Evolutionary conservation across 2,797 vertebrate genomes (phyloP).

Genomic region (Poecilia velifera): DNA sequence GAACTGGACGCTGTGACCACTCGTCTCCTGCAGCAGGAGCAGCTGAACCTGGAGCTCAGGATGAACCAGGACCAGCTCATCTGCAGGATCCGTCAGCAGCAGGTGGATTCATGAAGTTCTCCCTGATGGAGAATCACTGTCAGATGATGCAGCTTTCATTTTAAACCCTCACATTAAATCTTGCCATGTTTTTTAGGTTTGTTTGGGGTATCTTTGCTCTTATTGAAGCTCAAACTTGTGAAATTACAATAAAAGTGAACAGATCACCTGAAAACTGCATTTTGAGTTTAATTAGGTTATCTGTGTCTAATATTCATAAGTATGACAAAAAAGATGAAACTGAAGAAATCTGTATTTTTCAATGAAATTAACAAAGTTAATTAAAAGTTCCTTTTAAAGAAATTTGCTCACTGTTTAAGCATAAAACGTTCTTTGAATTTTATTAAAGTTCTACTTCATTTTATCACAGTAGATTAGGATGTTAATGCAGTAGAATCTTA

Average conservation of each 20-base stretch:
- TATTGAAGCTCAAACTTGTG: not conserved
- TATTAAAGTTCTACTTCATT: not conserved
- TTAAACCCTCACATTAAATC: not conserved
- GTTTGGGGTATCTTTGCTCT: not conserved
- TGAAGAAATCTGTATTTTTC: not conserved
- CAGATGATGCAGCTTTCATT: not conserved
- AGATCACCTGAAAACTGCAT: not conserved
- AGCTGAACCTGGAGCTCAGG: slow-evolving; percentile 68
- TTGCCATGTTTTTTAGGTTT: not conserved
- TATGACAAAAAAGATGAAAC: not conserved
- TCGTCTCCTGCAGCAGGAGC: slow-evolving; percentile 71
- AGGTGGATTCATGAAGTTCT: slow-evolving; percentile 51
- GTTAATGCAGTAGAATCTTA: not conserved
- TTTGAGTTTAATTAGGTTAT: not conserved
- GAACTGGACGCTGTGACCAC: slow-evolving; percentile 62
- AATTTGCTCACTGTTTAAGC: not conserved
- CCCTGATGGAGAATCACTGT: not conserved
- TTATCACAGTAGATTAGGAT: not conserved
- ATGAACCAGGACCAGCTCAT: slow-evolving; percentile 64
- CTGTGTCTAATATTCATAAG: not conserved
- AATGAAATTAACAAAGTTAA: not conserved
- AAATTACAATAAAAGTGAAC: not conserved
- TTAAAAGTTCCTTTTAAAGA: not conserved
- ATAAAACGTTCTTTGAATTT: not conserved
- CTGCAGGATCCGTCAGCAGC: slow-evolving; percentile 57